These are phyloP conservation scores for Percopsis transmontana DNA, from an alignment of 2,113 vertebrate genomes.

Conservation along the genomic window DNA sequence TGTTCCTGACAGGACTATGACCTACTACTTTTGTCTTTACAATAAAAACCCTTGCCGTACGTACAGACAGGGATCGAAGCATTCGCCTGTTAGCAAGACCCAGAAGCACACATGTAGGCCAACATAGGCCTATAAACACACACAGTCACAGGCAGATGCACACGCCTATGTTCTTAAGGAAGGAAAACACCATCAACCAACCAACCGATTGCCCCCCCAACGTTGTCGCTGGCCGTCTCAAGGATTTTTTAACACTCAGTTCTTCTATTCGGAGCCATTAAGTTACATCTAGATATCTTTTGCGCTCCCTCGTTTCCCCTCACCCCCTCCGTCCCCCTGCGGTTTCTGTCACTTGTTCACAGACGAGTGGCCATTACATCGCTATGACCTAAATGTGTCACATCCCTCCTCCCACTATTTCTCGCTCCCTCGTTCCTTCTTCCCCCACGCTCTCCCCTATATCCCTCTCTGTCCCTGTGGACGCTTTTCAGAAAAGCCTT, in stretches of 20 bases:
- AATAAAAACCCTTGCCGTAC: no score
- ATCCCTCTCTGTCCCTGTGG: slow-evolving; percentile 51
- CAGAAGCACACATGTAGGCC: background rate
- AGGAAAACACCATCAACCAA: background rate
- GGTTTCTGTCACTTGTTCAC: slow-evolving; percentile 82
- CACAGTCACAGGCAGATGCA: slow-evolving; percentile 1
- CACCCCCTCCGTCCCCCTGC: slow-evolving; percentile 56
- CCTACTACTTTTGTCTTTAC: no score
- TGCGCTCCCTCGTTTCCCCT: slow-evolving; percentile 41
- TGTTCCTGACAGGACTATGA: no score
- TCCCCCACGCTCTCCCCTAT: slow-evolving; percentile 25
- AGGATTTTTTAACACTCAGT: slow-evolving; percentile 47
- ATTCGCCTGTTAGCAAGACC: background rate
- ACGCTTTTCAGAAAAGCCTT: slow-evolving; percentile 34
- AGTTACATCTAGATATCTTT: slow-evolving; percentile 65
- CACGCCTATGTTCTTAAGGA: background rate
- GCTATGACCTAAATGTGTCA: slow-evolving; percentile 84
- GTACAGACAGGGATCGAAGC: background rate
- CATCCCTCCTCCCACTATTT: slow-evolving; percentile 49
- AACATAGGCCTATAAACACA: background rate
- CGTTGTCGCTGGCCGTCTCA: background rate
- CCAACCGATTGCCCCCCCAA: slow-evolving; percentile 2
- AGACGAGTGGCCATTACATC: slow-evolving; percentile 81
- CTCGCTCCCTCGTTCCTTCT: slow-evolving; percentile 41
- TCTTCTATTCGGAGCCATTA: slow-evolving; percentile 56